Conservation (phyloP, 2,888 invertebrate genomes). For the Diaperis boleti region DNA sequence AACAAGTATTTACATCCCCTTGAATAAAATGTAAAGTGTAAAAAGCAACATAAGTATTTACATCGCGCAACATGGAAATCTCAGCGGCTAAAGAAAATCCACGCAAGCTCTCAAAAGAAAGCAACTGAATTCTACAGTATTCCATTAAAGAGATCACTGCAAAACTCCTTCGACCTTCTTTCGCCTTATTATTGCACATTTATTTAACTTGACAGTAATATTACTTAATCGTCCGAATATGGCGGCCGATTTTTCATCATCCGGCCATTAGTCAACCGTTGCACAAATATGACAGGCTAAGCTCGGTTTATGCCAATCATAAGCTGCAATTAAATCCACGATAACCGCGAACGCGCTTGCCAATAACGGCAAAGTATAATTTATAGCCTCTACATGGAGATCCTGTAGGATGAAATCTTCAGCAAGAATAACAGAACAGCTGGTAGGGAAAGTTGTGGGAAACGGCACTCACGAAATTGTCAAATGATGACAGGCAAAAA, state of each 20-base stretch:
- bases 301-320: conserved; percentile 13
- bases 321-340: conserved; percentile 12
- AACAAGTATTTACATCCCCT: conserved; percentile 7
- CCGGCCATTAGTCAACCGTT: conserved; percentile 13
- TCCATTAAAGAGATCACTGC: conserved; percentile 2
- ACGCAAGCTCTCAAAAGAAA: conserved; percentile 14
- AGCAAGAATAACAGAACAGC: not conserved
- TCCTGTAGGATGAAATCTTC: not conserved
- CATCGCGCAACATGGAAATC: conserved; percentile 12
- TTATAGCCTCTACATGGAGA: conserved; percentile 5
- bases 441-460: too few relatives aligned
- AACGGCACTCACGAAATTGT: too few relatives aligned
- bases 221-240: too few relatives aligned
- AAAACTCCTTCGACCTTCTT: too few relatives aligned
- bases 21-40: too few relatives aligned
- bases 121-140: conserved; percentile 4
- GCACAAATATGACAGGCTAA: conserved; percentile 7
- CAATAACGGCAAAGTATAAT: conserved; percentile 16
- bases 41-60: too few relatives aligned
- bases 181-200: too few relatives aligned
- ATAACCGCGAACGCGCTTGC: conserved; percentile 10
- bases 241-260: conserved; percentile 18
- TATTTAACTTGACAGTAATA: too few relatives aligned
- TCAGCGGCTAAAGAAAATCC: conserved; percentile 13
- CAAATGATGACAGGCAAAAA: too few relatives aligned